These are phyloP conservation scores for Hyposoter dolosus DNA, from an alignment of 2,888 invertebrate species.

Conservation along the genomic window DNA sequence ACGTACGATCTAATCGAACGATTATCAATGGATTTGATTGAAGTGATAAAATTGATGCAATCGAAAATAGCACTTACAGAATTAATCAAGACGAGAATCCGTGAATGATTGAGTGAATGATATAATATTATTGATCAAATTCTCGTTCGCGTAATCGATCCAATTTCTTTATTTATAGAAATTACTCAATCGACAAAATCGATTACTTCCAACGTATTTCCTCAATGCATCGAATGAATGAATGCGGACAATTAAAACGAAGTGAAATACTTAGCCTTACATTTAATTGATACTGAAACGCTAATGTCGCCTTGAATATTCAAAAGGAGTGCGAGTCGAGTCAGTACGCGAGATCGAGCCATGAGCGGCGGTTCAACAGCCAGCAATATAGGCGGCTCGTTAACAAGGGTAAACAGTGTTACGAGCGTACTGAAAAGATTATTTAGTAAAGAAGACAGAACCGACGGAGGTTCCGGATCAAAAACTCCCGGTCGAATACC, in stretches of 20 bases:
- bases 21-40: background rate
- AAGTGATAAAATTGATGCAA: background rate
- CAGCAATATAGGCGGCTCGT: conserved; percentile 85
- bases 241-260: background rate
- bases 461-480: conserved; percentile 81
- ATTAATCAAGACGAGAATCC: background rate
- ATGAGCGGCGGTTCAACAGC: conserved; percentile 81
- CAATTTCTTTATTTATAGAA: background rate
- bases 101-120: background rate
- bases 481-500: conserved; percentile 86
- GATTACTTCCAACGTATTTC: background rate
- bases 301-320: background rate
- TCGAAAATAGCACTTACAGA: background rate
- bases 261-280: background rate
- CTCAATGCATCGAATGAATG: background rate
- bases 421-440: conserved; percentile 91
- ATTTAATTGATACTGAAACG: background rate
- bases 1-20: background rate
- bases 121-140: background rate
- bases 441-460: conserved; percentile 91
- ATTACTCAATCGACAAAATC: background rate
- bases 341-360: conserved; percentile 81
- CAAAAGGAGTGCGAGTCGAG: conserved; percentile 81
- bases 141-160: background rate
- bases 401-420: conserved; percentile 91